Conservation (phyloP, 1,140 invertebrate genomes). For the Araneus ventricosus region DNA sequence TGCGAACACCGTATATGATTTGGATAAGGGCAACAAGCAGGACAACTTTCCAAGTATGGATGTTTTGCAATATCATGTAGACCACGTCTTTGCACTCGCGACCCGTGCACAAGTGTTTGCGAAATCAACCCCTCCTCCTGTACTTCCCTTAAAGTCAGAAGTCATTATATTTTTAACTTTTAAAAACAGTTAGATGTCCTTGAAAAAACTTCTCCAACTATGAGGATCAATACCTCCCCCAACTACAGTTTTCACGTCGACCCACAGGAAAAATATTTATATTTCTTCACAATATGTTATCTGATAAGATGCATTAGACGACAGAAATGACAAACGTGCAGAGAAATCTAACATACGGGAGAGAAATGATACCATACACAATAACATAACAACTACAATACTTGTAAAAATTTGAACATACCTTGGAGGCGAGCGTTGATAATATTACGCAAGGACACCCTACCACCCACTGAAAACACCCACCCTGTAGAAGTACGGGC, state of each 20-base stretch:
- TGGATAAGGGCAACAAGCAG: not conserved
- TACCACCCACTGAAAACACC: conserved; percentile 76
- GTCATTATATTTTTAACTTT: not conserved
- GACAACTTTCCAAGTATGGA: not conserved
- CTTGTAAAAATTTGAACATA: conserved; percentile 30
- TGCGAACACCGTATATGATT: not conserved
- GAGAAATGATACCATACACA: not conserved
- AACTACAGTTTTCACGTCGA: not conserved
- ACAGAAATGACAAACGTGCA: not conserved
- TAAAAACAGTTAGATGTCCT: not conserved
- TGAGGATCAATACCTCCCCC: not conserved
- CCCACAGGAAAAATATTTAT: not conserved
- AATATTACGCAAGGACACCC: conserved; percentile 72
- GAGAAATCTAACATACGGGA: not conserved
- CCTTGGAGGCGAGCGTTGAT: conserved; percentile 57
- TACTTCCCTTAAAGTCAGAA: not conserved
- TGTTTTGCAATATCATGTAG: not conserved
- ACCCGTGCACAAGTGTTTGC: not conserved
- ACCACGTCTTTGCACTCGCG: not conserved
- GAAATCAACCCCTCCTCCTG: not conserved
- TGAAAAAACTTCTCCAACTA: not conserved
- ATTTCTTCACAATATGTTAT: conserved; percentile 1
- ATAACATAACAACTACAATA: not conserved
- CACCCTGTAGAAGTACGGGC: conserved; percentile 75
- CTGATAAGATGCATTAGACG: not conserved